Evolutionary conservation across 2,113 vertebrate species (phyloP).

Genomic region (Anoura caudifer): DNA sequence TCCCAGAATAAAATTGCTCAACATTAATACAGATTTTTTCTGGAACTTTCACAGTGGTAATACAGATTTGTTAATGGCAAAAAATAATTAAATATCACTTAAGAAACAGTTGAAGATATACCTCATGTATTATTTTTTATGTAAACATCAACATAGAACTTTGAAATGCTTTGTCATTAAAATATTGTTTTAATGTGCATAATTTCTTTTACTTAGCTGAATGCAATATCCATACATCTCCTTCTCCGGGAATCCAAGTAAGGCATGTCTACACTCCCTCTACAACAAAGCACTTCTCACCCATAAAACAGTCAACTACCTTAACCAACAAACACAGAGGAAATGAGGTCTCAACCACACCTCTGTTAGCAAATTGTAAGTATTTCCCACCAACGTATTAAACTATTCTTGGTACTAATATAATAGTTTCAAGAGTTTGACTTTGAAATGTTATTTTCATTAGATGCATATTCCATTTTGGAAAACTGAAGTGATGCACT

Average conservation of each 20-base stretch:
- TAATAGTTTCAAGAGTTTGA: conserved; percentile 21
- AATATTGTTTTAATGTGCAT: conserved; percentile 57
- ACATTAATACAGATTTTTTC: conserved; percentile 11
- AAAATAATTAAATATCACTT: background rate
- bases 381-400: conserved; percentile 44
- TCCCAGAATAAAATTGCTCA: conserved; percentile 25
- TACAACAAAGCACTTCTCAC: conserved; percentile 98
- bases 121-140: conserved; percentile 12
- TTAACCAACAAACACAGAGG: conserved; percentile 98
- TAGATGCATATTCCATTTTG: conserved; percentile 1
- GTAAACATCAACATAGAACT: background rate
- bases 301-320: conserved; percentile 98
- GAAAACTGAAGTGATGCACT: background rate
- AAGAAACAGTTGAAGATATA: conserved; percentile 27
- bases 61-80: background rate
- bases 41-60: background rate
- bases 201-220: conserved; percentile 86
- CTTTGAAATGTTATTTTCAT: conserved; percentile 24
- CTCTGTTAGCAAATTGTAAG: conserved; percentile 96
- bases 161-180: conserved; percentile 44
- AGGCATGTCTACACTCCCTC: conserved; percentile 98
- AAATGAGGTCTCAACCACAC: conserved; percentile 97
- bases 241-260: conserved; percentile 97
- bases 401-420: background rate
- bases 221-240: conserved; percentile 97